A percentile compares a stretch with the other conserved stretches of the same genome.
These are phyloP conservation scores for Erethizon dorsatum DNA, from an alignment of 2,797 vertebrate genomes.

Conservation along the genomic window DNA sequence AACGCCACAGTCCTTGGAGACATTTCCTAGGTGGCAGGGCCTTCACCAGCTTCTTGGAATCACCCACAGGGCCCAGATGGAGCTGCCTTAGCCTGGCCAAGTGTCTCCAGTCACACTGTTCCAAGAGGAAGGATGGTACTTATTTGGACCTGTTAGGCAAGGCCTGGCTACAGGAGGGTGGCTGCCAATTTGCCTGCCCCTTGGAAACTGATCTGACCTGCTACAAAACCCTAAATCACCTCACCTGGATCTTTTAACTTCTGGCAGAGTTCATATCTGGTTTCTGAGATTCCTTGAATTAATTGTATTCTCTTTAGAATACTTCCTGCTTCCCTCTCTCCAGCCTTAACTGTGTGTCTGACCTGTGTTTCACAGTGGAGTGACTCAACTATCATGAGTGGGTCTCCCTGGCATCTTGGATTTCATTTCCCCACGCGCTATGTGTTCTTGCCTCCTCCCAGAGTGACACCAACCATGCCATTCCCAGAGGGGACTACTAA, in stretches of 20 bases:
- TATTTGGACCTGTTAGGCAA: background rate
- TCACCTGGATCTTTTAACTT: constrained; percentile 87
- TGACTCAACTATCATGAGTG: constrained; percentile 67
- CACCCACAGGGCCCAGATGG: background rate
- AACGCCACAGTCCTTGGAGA: background rate
- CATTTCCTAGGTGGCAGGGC: constrained; percentile 43
- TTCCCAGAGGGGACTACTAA: constrained; percentile 57
- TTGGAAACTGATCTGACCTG: constrained; percentile 60
- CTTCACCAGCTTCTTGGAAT: background rate
- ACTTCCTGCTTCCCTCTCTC: constrained; percentile 85
- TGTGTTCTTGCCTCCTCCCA: constrained; percentile 71
- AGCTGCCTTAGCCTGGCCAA: background rate
- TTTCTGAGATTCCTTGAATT: constrained; percentile 80
- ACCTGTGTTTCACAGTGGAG: constrained; percentile 82
- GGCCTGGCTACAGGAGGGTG: background rate
- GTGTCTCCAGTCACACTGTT: background rate
- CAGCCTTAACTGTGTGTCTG: constrained; percentile 75
- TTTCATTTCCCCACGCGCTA: constrained; percentile 82
- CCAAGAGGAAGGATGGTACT: background rate
- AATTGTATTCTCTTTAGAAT: constrained; percentile 87
- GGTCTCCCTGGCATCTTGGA: constrained; percentile 65
- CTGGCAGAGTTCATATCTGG: constrained; percentile 82
- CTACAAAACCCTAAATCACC: constrained; percentile 83
- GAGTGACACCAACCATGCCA: constrained; percentile 49
- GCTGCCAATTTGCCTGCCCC: constrained; percentile 68